Evolutionary conservation across 1,140 invertebrate genomes (phyloP).

Genomic region (Pseudomyrmex sp.): DNA sequence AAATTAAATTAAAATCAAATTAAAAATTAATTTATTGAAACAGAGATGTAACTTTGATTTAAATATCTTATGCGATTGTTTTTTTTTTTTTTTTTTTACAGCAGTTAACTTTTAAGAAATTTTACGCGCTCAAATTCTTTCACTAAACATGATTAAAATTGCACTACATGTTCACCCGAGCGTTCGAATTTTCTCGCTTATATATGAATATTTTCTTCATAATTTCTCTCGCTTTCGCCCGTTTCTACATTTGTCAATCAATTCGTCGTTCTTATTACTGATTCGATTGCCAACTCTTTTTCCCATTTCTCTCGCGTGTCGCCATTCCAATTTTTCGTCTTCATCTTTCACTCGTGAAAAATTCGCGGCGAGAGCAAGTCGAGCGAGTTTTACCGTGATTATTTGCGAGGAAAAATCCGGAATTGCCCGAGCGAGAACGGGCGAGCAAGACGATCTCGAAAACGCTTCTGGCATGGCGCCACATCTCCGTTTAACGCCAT

Average conservation of each 20-base stretch:
- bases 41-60: background rate
- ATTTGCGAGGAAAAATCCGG: constrained; percentile 57
- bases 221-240: constrained; percentile 25
- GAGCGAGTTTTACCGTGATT: constrained; percentile 49
- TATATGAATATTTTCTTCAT: constrained; percentile 20
- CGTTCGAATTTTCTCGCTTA: constrained; percentile 30
- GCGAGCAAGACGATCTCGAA: constrained; percentile 34
- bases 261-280: constrained; percentile 31
- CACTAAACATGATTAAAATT: constrained; percentile 30
- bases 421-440: constrained; percentile 36
- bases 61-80: background rate
- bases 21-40: constrained; percentile 15
- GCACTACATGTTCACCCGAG: background rate
- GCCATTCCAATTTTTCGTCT: constrained; percentile 39
- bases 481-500: constrained; percentile 52
- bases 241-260: constrained; percentile 25
- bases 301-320: background rate
- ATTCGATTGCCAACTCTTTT: constrained; percentile 42
- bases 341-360: constrained; percentile 47
- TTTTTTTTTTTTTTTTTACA: background rate
- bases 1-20: too few relatives aligned
- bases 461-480: constrained; percentile 56
- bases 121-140: background rate
- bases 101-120: constrained; percentile 19
- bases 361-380: constrained; percentile 42